Conservation (phyloP, 2,797 vertebrate genomes). For the Crocodylus rhombifer region DNA sequence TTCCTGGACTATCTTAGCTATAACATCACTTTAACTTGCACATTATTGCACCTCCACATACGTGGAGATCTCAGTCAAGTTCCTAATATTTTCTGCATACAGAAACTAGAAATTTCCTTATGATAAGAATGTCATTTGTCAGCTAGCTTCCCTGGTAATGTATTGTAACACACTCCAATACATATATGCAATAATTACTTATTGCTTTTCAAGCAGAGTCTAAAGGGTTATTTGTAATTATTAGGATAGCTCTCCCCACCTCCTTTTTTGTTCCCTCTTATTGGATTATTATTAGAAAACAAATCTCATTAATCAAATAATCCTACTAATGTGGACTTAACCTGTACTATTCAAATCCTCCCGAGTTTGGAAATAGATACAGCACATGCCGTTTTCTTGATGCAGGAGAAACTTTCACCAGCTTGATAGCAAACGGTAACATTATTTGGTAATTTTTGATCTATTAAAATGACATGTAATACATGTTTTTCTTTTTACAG, state of each 20-base stretch:
- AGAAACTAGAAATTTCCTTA: neutral
- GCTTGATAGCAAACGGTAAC: conserved; percentile 63
- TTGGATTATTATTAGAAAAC: conserved; percentile 53
- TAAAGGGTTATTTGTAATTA: neutral
- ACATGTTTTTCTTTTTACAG: conserved; percentile 75
- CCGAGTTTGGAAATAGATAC: conserved; percentile 31
- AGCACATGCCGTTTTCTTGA: conserved; percentile 37
- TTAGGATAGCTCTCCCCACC: neutral
- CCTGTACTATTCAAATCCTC: conserved; percentile 1
- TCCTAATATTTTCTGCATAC: neutral
- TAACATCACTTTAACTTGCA: neutral
- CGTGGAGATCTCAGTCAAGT: neutral
- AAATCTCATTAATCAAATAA: conserved; percentile 65
- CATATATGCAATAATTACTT: neutral
- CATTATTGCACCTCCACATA: neutral
- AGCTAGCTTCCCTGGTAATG: neutral
- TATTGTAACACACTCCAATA: neutral
- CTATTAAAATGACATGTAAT: conserved; percentile 73
- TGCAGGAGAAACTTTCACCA: conserved; percentile 54
- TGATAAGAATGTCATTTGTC: neutral
- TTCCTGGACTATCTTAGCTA: no score
- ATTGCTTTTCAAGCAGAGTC: neutral
- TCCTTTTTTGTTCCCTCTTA: conserved; percentile 42
- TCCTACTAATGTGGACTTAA: conserved; percentile 43
- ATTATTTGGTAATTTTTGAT: conserved; percentile 68